phyloP scores from a whole-genome alignment of 2,797 vertebrate genomes.

The Sphaeramia orbicularis region DNA sequence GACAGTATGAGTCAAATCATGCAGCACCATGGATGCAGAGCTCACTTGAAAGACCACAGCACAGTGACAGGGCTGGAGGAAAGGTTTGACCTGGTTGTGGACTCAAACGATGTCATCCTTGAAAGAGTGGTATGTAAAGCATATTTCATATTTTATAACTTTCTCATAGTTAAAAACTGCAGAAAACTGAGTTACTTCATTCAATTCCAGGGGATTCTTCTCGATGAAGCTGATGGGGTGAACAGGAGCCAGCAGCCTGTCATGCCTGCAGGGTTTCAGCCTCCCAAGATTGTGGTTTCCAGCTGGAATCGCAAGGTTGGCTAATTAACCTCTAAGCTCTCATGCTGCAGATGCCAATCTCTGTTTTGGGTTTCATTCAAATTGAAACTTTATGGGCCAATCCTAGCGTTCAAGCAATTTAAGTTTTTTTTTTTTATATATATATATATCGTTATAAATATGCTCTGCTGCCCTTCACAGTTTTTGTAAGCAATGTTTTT shows the following conservation, averaged over 20 bases:
- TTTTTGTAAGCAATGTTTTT: constrained; percentile 31
- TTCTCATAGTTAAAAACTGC: background rate
- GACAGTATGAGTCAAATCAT: constrained; percentile 95
- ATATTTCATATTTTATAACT: background rate
- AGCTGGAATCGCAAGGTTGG: constrained; percentile 98
- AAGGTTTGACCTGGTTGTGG: constrained; percentile 94
- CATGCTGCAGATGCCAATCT: constrained; percentile 9
- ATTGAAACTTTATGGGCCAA: constrained; percentile 19
- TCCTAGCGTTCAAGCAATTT: constrained; percentile 6
- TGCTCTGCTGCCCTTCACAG: background rate
- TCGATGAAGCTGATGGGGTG: constrained; percentile 95
- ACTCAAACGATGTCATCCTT: constrained; percentile 94
- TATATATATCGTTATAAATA: constrained; percentile 9
- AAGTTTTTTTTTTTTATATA: constrained; percentile 1
- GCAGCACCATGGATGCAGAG: constrained; percentile 93
- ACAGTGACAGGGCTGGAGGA: constrained; percentile 93
- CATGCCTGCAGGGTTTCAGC: constrained; percentile 92
- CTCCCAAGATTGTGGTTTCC: constrained; percentile 93
- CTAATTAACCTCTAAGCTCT: constrained; percentile 34
- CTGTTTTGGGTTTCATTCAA: constrained; percentile 29
- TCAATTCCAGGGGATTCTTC: constrained; percentile 89
- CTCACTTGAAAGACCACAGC: constrained; percentile 86
- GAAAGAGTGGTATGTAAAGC: constrained; percentile 91
- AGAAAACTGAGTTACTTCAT: constrained; percentile 8
- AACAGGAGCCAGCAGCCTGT: constrained; percentile 93